Base-by-base conservation (phyloP, 2,797 vertebrate genomes). In the Thripadectes ignobilis region DNA sequence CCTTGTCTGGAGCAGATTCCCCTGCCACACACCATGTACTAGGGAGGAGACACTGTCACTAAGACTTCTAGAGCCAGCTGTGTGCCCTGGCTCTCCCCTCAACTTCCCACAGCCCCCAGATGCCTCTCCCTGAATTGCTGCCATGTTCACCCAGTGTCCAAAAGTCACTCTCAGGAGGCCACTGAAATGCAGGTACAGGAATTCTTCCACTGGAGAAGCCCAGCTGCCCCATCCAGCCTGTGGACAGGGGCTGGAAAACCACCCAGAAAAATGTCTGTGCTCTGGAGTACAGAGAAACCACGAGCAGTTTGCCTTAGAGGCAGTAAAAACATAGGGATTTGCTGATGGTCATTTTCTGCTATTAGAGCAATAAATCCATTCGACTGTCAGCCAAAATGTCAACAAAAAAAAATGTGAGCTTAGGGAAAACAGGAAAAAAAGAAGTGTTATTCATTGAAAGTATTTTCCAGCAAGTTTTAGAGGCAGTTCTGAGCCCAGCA, bases 321-420 rank as follows among this genome's bases (percentile, higher is more conserved):
- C 71, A 92, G 77, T 43, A 73, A 84, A 93, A 86, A 3, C 59
- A 71, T 2, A 59, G 77, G 83, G 89, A 86, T 94, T 93, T 93
- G 80, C 52, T 82, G 59, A 92, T 73, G 36, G 83, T 82, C 32
- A 59, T 71, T 90, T 96, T 92, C 74, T 91, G 89, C 91, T 93
- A 74, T 90, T 94, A 96, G 20, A 92, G 93, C 71, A 85, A 88
- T 89, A 96, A 96, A 96, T 90, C 91, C 52, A 65, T 90, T 88
- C 2, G 2, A 52, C 59, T 34, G 69, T 76, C 76, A 85, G 92
- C 45, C 91, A 93, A 84, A 95, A 90, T 12, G n/a, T 63, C 74
- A 74, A 34, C 80, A 55, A 95, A 93, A 62, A 93, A 73, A 92
- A 73, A 92, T 46, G 41, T 34, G 49, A 85, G 17, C 72, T 81